Conservation (phyloP, 1,140 invertebrate species). For the Druon quercuslanigerum region DNA sequence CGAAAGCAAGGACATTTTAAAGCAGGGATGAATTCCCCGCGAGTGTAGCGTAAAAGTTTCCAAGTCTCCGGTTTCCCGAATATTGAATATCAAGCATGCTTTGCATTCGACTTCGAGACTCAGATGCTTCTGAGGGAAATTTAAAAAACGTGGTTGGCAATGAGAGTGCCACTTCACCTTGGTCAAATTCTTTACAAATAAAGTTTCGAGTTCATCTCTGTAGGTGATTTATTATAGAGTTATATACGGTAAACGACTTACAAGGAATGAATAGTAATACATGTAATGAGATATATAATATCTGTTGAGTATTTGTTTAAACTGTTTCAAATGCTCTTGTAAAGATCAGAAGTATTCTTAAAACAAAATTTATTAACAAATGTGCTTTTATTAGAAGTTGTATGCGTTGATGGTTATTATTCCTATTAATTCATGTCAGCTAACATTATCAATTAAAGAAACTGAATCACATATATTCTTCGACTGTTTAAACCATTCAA, state of each 20-base stretch:
- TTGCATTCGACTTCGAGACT: conserved; percentile 23
- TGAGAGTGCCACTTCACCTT: conserved; percentile 5
- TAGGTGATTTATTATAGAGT: neutral
- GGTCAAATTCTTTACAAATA: conserved; percentile 24
- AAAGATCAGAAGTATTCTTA: too few relatives aligned
- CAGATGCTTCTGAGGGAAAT: conserved; percentile 8
- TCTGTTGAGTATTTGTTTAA: too few relatives aligned
- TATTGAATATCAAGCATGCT: conserved; percentile 22
- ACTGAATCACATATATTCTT: too few relatives aligned
- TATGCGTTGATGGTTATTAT: neutral
- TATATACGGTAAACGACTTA: neutral
- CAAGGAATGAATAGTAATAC: neutral
- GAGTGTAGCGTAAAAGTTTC: conserved; percentile 24
- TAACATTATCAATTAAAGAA: neutral
- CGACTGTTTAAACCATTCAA: too few relatives aligned
- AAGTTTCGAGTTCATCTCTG: conserved; percentile 17
- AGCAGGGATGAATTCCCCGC: conserved; percentile 11
- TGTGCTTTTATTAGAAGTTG: neutral
- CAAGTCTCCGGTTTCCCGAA: conserved; percentile 22
- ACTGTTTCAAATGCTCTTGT: too few relatives aligned
- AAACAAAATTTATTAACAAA: too few relatives aligned
- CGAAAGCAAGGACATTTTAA: conserved; percentile 24
- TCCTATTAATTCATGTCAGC: neutral
- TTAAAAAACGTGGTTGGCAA: neutral
- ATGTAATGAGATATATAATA: too few relatives aligned